Evolutionary conservation across 2,888 invertebrate species (phyloP), one percentile per base, ranked within the genome.

Genomic region (Drosophila peninsularis): DNA sequence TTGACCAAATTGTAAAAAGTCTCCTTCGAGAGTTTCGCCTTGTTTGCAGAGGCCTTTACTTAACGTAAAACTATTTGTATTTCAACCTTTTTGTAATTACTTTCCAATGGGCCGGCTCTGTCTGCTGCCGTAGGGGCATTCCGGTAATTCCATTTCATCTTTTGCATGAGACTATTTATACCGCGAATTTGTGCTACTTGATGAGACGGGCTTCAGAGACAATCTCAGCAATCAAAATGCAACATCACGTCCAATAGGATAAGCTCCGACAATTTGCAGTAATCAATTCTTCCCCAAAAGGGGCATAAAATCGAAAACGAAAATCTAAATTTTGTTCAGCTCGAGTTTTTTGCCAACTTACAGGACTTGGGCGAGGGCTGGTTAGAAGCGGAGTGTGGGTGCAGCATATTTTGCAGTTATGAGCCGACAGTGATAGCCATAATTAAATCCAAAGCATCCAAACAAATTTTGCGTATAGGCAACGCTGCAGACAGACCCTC

Each of bases 371-470:
- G 34, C 53, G 32, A 27, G 7, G 14, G 10, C 34, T 17, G 50
- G 49, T 45, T 41, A 50, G 30, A 66, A 62, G 68, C 62, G 55
- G 58, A 55, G 68, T 57, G 58, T 67, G 53, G 45, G 61, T 45
- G 24, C 44, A 17, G 58, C 66, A 37, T 68, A 72, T 71, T 77
- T 82, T 73, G 56, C 81, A 63, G 73, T 67, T 75, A 77, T 69
- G 66, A 80, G 67, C 70, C 69, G 39, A 56, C 65, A 66, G 61
- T 63, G 74, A 62, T 63, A 75, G 47, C 83, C 83, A 73, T 83
- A 83, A 86, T 86, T 86, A 78, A 84, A 84, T 71, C 70, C 86
- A 69, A 78, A 61, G 62, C 82, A 69, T 58, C 64, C 82, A 64
- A 67, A 62, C 65, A 70, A 47, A 71, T 79, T 72, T 67, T 77